These are phyloP conservation scores for Mythimna loreyi DNA, from an alignment of 2,888 invertebrate genomes.

Conservation along the genomic window DNA sequence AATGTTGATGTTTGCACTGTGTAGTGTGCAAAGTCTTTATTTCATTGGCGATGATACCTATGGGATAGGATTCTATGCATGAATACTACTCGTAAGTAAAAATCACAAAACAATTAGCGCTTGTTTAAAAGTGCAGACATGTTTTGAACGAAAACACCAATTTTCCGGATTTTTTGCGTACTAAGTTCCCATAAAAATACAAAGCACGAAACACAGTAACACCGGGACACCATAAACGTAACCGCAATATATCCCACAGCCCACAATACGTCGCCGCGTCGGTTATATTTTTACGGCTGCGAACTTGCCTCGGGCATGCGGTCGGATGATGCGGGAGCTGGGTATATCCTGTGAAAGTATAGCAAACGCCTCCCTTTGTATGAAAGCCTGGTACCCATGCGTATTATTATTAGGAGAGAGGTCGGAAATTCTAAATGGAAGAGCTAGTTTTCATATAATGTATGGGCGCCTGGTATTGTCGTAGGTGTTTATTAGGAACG, in stretches of 20 bases:
- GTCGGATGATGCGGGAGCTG: slow-evolving; percentile 62
- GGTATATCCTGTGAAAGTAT: slow-evolving; percentile 39
- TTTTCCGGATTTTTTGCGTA: not conserved
- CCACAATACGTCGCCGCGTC: slow-evolving; percentile 54
- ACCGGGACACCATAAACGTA: slow-evolving; percentile 54
- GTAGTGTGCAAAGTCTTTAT: not conserved
- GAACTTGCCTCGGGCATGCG: slow-evolving; percentile 61
- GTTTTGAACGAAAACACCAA: not conserved
- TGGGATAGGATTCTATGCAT: not conserved
- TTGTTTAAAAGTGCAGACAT: not conserved
- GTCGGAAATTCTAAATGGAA: slow-evolving; percentile 30
- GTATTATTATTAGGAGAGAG: slow-evolving; percentile 63
- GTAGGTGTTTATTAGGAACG: slow-evolving; percentile 29
- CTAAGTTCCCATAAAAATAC: slow-evolving; percentile 45
- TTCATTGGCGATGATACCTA: not conserved
- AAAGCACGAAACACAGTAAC: slow-evolving; percentile 44
- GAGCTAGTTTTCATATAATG: slow-evolving; percentile 21
- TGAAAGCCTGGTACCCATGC: slow-evolving; percentile 57
- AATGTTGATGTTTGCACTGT: no score
- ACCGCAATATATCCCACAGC: slow-evolving; percentile 62
- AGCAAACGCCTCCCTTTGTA: slow-evolving; percentile 54
- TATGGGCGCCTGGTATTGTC: slow-evolving; percentile 51
- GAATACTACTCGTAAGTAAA: not conserved
- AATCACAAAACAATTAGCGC: not conserved
- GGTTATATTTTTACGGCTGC: slow-evolving; percentile 64